A percentile compares a stretch with the other conserved stretches of the same genome.
These are phyloP conservation scores for Naja naja DNA, from an alignment of 2,113 vertebrate genomes.

Conservation along the genomic window DNA sequence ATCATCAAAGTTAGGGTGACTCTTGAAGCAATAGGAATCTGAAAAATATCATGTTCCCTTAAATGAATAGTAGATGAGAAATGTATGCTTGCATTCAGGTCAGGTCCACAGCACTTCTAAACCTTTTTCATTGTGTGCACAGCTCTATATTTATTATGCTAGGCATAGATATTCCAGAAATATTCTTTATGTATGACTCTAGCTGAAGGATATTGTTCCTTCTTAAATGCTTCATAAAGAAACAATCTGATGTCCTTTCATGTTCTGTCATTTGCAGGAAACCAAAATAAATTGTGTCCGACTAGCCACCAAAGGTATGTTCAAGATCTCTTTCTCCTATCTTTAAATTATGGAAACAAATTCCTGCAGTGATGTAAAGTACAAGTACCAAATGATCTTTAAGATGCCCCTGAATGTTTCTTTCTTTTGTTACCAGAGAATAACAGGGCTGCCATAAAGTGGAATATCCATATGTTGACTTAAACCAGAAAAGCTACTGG, in stretches of 20 bases:
- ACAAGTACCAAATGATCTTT: conserved; percentile 35
- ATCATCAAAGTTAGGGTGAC: neutral
- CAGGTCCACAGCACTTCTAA: neutral
- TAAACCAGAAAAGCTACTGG: neutral
- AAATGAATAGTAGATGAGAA: neutral
- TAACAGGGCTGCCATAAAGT: neutral
- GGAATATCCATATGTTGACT: neutral
- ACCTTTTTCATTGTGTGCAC: neutral
- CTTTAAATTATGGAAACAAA: conserved; percentile 18
- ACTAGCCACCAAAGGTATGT: conserved; percentile 96
- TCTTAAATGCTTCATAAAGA: neutral
- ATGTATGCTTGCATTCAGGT: neutral
- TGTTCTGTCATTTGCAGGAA: conserved; percentile 79
- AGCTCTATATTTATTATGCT: neutral
- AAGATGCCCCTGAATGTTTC: neutral
- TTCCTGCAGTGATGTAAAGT: conserved; percentile 54
- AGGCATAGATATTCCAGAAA: neutral
- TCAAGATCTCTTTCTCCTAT: conserved; percentile 40
- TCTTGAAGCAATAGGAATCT: neutral
- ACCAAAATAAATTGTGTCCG: conserved; percentile 97
- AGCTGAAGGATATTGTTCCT: neutral
- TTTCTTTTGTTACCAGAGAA: neutral
- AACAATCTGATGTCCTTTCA: conserved; percentile 40
- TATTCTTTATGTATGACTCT: neutral
- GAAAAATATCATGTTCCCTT: neutral